phyloP scores from a whole-genome alignment of 2,888 invertebrate species.

The Eubasilissa splendida region DNA sequence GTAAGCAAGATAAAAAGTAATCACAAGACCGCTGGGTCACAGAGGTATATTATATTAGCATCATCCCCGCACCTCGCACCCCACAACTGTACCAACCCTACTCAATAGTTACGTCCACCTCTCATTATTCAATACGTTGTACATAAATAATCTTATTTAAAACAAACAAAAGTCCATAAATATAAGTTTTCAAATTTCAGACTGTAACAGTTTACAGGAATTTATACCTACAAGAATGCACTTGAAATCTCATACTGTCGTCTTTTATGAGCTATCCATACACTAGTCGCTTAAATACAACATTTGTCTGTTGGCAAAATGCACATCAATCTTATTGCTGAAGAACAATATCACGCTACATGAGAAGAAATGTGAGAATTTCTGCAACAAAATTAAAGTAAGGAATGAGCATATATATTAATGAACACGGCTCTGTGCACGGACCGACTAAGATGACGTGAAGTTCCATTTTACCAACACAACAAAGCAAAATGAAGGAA shows the following conservation, averaged over 20 bases:
- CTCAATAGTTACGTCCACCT: background rate
- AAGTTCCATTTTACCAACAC: slow-evolving; percentile 51
- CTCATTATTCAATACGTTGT: slow-evolving; percentile 25
- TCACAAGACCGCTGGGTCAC: slow-evolving; percentile 59
- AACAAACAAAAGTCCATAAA: slow-evolving; percentile 59
- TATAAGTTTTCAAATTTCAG: slow-evolving; percentile 66
- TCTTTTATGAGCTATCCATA: slow-evolving; percentile 62
- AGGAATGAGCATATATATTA: slow-evolving; percentile 64
- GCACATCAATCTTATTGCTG: slow-evolving; percentile 71
- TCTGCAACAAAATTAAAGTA: slow-evolving; percentile 24
- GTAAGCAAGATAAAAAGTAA: slow-evolving; percentile 62
- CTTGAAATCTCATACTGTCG: slow-evolving; percentile 71
- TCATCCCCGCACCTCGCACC: slow-evolving; percentile 3
- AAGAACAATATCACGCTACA: slow-evolving; percentile 72
- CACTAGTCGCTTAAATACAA: slow-evolving; percentile 60
- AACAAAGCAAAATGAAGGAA: slow-evolving; percentile 36
- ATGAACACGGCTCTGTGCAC: slow-evolving; percentile 68
- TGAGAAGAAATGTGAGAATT: slow-evolving; percentile 27
- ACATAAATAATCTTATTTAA: slow-evolving; percentile 53
- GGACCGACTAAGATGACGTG: slow-evolving; percentile 59
- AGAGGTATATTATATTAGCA: slow-evolving; percentile 52
- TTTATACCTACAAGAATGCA: slow-evolving; percentile 73
- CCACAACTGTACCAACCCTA: background rate
- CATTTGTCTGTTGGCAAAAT: slow-evolving; percentile 67
- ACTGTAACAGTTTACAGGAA: slow-evolving; percentile 72